Percentiles rank a stretch among this genome's conserved stretches.
phyloP scores from a whole-genome alignment of 2,113 vertebrate species.

The Corydoras sp. region DNA sequence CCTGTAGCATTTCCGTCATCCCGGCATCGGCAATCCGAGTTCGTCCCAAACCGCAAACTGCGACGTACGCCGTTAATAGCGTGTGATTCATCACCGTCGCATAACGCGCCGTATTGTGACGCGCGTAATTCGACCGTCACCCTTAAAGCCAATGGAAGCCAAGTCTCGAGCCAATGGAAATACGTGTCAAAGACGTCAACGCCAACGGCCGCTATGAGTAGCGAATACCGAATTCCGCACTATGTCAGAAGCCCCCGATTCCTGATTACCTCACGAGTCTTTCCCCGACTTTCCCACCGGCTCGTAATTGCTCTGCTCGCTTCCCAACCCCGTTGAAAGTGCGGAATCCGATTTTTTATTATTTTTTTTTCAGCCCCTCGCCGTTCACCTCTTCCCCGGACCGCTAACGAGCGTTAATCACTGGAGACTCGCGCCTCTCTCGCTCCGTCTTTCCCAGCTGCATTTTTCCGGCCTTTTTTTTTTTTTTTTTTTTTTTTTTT shows the following conservation, averaged over 20 bases:
- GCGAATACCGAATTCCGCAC: background rate
- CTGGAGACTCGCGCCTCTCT: constrained; percentile 36
- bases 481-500: too few species aligned
- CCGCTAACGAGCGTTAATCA: constrained; percentile 31
- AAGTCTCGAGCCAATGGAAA: too few species aligned
- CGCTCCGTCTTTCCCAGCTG: constrained; percentile 33
- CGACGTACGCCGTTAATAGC: background rate
- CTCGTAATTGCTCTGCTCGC: constrained; percentile 10
- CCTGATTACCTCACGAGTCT: background rate
- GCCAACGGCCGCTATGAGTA: background rate
- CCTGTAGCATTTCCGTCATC: too few species aligned
- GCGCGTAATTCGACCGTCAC: background rate
- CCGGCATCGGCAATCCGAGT: background rate
- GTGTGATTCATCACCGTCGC: background rate
- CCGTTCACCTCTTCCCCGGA: constrained; percentile 31
- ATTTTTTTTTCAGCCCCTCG: constrained; percentile 37
- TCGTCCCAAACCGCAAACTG: background rate
- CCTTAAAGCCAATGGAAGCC: too few species aligned
- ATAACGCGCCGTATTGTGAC: background rate
- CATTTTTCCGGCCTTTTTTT: constrained; percentile 44
- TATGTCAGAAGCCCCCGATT: background rate
- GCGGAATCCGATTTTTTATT: constrained; percentile 39
- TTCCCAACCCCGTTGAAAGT: constrained; percentile 34
- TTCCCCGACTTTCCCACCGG: constrained; percentile 16
- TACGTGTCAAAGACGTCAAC: background rate